Evolutionary conservation across 2,888 invertebrate species (phyloP).

Genomic region (Aethes cnicana): DNA sequence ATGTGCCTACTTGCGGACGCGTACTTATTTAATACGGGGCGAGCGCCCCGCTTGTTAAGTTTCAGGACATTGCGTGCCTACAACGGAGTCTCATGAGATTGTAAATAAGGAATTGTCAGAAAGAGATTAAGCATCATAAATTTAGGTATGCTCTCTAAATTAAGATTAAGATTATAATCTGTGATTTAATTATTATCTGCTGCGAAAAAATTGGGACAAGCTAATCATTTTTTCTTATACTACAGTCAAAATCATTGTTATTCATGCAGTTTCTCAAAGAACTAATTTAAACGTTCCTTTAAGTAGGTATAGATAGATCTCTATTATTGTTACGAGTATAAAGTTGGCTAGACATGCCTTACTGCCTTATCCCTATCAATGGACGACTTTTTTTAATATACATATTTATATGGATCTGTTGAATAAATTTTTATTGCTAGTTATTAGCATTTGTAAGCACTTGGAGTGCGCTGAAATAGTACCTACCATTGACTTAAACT

Average conservation of each 20-base stretch:
- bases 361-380: conserved; percentile 24
- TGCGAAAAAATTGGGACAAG: conserved; percentile 57
- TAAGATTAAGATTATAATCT: conserved; percentile 65
- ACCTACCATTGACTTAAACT: too few species aligned
- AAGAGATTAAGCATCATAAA: conserved; percentile 48
- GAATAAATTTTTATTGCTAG: conserved; percentile 25
- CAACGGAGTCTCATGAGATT: conserved; percentile 60
- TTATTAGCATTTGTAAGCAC: too few species aligned
- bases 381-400: conserved; percentile 26
- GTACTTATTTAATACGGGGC: conserved; percentile 71
- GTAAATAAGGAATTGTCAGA: conserved; percentile 54
- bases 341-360: conserved; percentile 34
- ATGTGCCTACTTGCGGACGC: conserved; percentile 63
- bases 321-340: conserved; percentile 71
- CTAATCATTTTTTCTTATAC: conserved; percentile 38
- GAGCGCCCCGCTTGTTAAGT: conserved; percentile 65
- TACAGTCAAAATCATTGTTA: conserved; percentile 34
- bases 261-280: conserved; percentile 60
- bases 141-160: conserved; percentile 66
- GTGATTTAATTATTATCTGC: conserved; percentile 79
- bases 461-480: too few species aligned
- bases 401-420: conserved; percentile 17
- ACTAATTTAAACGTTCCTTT: conserved; percentile 77
- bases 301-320: conserved; percentile 76
- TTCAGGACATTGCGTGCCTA: conserved; percentile 71